A percentile compares a stretch with the other conserved stretches of the same genome.
These are phyloP conservation scores for Minunthozetes semirufus DNA, from an alignment of 2,888 invertebrate genomes.

Conservation along the genomic window DNA sequence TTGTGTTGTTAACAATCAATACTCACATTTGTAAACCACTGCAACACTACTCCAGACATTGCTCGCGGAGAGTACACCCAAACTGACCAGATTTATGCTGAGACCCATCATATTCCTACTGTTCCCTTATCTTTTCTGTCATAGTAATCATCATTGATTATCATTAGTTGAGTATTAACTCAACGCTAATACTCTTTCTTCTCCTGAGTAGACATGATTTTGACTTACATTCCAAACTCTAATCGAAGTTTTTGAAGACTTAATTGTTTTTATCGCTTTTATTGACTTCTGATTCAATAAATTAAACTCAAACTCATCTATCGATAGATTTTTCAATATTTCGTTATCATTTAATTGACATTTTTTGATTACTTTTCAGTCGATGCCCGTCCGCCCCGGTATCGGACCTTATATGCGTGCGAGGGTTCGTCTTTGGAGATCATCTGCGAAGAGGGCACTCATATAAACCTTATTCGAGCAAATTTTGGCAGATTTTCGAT, in stretches of 20 bases:
- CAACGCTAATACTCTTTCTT: not conserved
- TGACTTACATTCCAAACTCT: not conserved
- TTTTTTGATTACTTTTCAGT: not conserved
- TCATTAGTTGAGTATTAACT: conserved; percentile 17
- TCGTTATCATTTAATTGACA: not conserved
- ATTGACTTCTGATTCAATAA: not conserved
- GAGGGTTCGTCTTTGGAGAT: conserved; percentile 83
- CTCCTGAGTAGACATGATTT: not conserved
- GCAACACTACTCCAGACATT: not conserved
- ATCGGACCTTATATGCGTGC: conserved; percentile 87
- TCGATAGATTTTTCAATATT: not conserved
- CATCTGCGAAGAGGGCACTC: conserved; percentile 74
- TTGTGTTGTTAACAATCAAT: conserved; percentile 24
- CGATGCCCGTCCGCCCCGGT: conserved; percentile 46
- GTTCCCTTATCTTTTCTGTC: conserved; percentile 5
- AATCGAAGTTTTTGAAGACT: conserved; percentile 11
- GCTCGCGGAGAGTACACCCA: not conserved
- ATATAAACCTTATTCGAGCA: conserved; percentile 82
- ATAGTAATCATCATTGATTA: conserved; percentile 18
- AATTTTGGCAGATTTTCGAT: conserved; percentile 89
- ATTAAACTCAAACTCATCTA: not conserved
- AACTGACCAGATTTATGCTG: not conserved
- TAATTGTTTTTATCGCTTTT: conserved; percentile 7
- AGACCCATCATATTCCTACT: not conserved
- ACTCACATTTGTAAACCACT: conserved; percentile 5